phyloP scores from a whole-genome alignment of 2,888 invertebrate species.

The Andrena trimmerana region DNA sequence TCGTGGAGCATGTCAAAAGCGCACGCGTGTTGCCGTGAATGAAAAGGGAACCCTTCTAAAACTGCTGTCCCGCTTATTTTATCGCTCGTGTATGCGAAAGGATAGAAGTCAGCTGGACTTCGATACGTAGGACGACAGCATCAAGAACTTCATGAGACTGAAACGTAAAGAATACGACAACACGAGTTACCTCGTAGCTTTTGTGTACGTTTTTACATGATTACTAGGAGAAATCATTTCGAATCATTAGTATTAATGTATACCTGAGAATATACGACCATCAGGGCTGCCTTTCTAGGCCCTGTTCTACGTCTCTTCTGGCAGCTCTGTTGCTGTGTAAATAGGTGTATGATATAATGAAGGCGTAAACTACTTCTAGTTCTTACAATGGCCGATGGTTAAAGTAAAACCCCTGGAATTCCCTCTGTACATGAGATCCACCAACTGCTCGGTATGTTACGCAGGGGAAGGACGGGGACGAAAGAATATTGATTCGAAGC shows the following conservation, averaged over 20 bases:
- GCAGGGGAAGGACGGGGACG: constrained; percentile 1
- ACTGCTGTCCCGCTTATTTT: constrained; percentile 31
- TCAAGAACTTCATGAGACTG: constrained; percentile 82
- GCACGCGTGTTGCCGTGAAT: constrained; percentile 1
- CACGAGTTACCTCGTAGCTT: constrained; percentile 82
- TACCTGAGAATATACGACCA: constrained; percentile 75
- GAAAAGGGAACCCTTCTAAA: constrained; percentile 16
- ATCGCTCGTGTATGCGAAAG: constrained; percentile 33
- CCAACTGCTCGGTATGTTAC: neutral
- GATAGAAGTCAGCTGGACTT: constrained; percentile 61
- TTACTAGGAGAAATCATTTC: constrained; percentile 70
- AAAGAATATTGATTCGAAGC: constrained; percentile 20
- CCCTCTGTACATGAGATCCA: constrained; percentile 19
- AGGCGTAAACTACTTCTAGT: constrained; percentile 70
- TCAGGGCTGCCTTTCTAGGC: constrained; percentile 57
- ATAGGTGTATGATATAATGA: constrained; percentile 80
- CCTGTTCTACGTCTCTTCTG: constrained; percentile 56
- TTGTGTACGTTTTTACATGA: constrained; percentile 79
- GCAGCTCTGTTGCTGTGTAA: constrained; percentile 76
- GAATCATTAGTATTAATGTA: constrained; percentile 81
- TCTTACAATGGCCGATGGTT: constrained; percentile 65
- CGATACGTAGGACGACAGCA: constrained; percentile 69
- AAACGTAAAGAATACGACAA: constrained; percentile 82
- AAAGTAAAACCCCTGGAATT: constrained; percentile 27
- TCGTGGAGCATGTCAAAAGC: neutral